Base-by-base conservation (phyloP, 2,797 vertebrate species). In the Pagetopsis macropterus region DNA sequence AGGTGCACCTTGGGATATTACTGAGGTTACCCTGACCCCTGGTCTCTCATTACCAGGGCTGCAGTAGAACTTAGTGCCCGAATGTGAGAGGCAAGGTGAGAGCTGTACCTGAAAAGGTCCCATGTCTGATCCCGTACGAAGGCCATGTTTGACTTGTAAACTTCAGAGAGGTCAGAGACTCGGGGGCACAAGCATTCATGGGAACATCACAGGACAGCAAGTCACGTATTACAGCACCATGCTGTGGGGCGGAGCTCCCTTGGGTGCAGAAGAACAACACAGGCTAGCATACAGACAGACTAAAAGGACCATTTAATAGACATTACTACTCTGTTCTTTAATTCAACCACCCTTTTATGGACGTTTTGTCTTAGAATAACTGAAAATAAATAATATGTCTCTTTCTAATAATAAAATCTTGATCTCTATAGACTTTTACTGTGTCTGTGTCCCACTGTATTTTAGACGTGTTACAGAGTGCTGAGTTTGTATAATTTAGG, bases 181-280 rank as follows among this genome's bases (percentile, higher is more conserved):
- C 11, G 40, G 62, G 64, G 16, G 21, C 68, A 58, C 75, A 75
- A 75, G 75, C 85, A 76, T 21, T 72, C 75, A 77, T 58, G 31
- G 72, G 55, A 79, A 81, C 66, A 72, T 84, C 72, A 76, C 69
- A 78, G 81, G 75, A 83, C 83, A 82, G 76, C 82, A 82, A 48
- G 77, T 82, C 81, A 73, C 81, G 78, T 87, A 83, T 78, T 75
- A 84, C 91, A 95, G 94, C 94, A 95, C 93, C 94, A 87, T 85
- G 83, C 73, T 81, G 81, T 66, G 31, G 77, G 83, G 59, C 69
- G 61, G 75, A 85, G 83, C 70, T 83, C 69, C 67, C 87, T 70
- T 52, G 79, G 66, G 59, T 64, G 81, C 75, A 84, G 65, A 83
- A 80, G 65, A 52, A 74, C 64, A 80, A 69, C 81, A 83, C 27